Evolutionary conservation across 2,888 invertebrate genomes (phyloP), one percentile per base, ranked within the genome.

Genomic region (Eupithecia subumbrata): DNA sequence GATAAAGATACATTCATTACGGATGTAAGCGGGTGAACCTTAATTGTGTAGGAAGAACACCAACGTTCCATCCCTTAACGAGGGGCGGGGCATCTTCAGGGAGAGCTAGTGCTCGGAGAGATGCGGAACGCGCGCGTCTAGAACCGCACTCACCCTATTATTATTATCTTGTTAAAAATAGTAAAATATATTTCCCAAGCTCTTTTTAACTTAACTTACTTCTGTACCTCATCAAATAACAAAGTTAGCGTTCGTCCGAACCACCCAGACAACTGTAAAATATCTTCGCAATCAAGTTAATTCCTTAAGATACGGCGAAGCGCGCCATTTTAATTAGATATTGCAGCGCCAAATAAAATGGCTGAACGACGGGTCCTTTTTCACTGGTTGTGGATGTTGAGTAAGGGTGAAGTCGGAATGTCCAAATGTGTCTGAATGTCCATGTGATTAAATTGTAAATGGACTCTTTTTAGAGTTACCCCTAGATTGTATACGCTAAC

Each of bases 321-420:
- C 77, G 76, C 78, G 74, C 74, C 80, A 77, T 78, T 86, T 84
- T 87, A 89, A 88, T 88, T 85, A 86, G 83, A 85, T 85, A 82
- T 82, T 79, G 81, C 69, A 78, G 82, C 72, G 76, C 78, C 75
- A 80, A 82, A 79, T 78, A 72, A 79, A 80, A 78, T 80, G 76
- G 52, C 52, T 34, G 48, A 71, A 34, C 67, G 43, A 73, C 64
- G 43, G 40, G 22, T 68, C 40, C 22, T 68, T 3, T 43, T 68
- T 68, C 43, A 14, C 67, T 68, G 67, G 67, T 68, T 68, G 43
- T 43, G 22, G 67, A 43, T 37, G 22, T 66, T 68, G 43, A 56
- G 56, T 68, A 43, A 52, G 67, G 52, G 48, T 67, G 52, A 22
- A 67, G 43, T 43, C 40, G 22, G 22, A 43, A 68, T 68, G 43